Evolutionary conservation across 1,140 invertebrate species (phyloP), one percentile per base, ranked within the genome.

Genomic region (Onthophagus taurus): DNA sequence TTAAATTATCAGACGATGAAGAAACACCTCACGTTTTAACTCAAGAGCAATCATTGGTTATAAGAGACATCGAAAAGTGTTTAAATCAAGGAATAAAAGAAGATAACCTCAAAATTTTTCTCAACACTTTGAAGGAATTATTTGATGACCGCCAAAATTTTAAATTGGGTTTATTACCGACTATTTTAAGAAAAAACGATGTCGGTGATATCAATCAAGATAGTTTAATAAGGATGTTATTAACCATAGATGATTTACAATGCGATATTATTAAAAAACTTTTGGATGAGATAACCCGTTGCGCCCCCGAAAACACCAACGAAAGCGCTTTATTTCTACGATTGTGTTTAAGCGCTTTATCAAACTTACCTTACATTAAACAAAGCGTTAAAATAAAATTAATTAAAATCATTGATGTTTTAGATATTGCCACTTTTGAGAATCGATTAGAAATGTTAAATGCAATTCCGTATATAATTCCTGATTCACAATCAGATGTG

Each of bases 201-300:
- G 58, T 49, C 3, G 38, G 45, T 4, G 47, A 19, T 18, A 54
- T 65, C 0, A 53, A 57, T 0, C 69, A 70, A 48, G 67, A 70
- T 30, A 69, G 68, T 53, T 35, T 60, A 31, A 48, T 59, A 44
- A 35, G 57, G 48, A 61, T 70, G 38, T 65, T 71, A 33, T 47
- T 71, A 0, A 68, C 65, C 57, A 61, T 71, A 12, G 54, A 61
- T 34, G 57, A 52, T 23, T 34, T 71, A 23, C 67, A 68, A 29
- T 55, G 63, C 16, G 51, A 62, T 4, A 59, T 68, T 13, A 48
- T 70, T 7, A 59, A 67, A 4, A 49, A 71, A 11, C 44, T 71
- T 7, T 46, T 70, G 3, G 57, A 63, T 14, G 59, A 59, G 52
- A 56, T 69, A 35, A 64, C 61, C 11, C 51, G 57, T 44, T 44